A percentile compares a stretch with the other conserved stretches of the same genome.
Evolutionary conservation across 2,888 invertebrate genomes (phyloP).

Genomic region (Eremobia ochroleuca): DNA sequence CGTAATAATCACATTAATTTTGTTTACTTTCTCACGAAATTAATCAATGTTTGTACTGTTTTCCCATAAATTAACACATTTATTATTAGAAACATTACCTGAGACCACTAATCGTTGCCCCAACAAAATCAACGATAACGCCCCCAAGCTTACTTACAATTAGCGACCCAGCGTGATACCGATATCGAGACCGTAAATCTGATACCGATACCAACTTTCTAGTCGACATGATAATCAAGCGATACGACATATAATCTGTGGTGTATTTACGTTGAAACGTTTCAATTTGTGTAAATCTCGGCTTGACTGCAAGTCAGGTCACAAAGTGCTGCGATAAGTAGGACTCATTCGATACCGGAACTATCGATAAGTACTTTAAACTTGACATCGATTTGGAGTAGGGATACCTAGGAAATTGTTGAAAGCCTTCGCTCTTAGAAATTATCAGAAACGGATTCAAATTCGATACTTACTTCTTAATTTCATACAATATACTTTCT

Average conservation of each 20-base stretch:
- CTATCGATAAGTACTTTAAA: slow-evolving; percentile 7
- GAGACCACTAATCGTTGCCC: neutral
- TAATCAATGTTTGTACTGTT: slow-evolving; percentile 1
- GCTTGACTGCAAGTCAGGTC: neutral
- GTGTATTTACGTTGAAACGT: slow-evolving; percentile 39
- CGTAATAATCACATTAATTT: neutral
- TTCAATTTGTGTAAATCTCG: slow-evolving; percentile 63
- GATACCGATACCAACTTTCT: slow-evolving; percentile 52
- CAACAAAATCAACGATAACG: slow-evolving; percentile 39
- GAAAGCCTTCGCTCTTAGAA: neutral
- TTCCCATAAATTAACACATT: slow-evolving; percentile 29
- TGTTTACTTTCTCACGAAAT: slow-evolving; percentile 18
- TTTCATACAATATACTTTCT: neutral
- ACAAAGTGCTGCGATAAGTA: slow-evolving; percentile 30
- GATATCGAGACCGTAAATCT: slow-evolving; percentile 47
- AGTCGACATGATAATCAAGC: slow-evolving; percentile 53
- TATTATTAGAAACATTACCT: slow-evolving; percentile 4
- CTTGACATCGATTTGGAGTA: neutral
- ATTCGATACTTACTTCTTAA: neutral
- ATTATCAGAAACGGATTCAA: neutral
- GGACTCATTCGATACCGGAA: neutral
- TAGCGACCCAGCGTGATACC: slow-evolving; percentile 48
- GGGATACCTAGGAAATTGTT: neutral
- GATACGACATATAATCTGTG: slow-evolving; percentile 42
- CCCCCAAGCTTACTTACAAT: slow-evolving; percentile 54